These are phyloP conservation scores for Paedocypris sp. DNA, from an alignment of 2,113 vertebrate genomes.

Conservation along the genomic window DNA sequence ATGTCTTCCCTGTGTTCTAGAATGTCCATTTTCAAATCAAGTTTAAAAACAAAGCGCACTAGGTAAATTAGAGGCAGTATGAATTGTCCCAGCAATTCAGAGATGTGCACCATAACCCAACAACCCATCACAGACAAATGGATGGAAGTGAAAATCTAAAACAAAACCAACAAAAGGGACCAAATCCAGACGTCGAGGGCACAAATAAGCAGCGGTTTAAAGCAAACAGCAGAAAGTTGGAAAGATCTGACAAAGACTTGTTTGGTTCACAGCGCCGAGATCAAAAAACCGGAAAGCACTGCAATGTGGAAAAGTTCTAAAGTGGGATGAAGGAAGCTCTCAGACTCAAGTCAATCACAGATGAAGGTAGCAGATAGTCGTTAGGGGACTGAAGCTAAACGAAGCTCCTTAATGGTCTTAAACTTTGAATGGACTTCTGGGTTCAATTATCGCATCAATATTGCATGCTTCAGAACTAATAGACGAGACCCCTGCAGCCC, in stretches of 20 bases:
- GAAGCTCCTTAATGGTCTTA: constrained; percentile 40
- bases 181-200: no score
- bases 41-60: no score
- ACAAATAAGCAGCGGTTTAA: background rate
- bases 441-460: constrained; percentile 66
- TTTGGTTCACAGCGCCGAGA: background rate
- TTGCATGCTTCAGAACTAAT: constrained; percentile 60
- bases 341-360: constrained; percentile 12
- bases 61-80: no score
- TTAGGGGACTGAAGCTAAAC: constrained; percentile 20
- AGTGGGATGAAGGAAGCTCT: constrained; percentile 6
- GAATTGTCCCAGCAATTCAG: no score
- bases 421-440: constrained; percentile 62
- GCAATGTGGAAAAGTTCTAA: background rate
- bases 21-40: no score
- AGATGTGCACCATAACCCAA: no score
- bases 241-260: background rate
- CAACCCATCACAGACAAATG: no score
- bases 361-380: constrained; percentile 15
- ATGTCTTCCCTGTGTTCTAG: no score
- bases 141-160: no score
- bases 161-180: no score
- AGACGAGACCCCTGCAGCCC: constrained; percentile 23
- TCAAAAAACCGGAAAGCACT: no score
- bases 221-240: background rate